Base-by-base conservation (phyloP, 2,113 vertebrate species). In the Tiliqua scincoides region DNA sequence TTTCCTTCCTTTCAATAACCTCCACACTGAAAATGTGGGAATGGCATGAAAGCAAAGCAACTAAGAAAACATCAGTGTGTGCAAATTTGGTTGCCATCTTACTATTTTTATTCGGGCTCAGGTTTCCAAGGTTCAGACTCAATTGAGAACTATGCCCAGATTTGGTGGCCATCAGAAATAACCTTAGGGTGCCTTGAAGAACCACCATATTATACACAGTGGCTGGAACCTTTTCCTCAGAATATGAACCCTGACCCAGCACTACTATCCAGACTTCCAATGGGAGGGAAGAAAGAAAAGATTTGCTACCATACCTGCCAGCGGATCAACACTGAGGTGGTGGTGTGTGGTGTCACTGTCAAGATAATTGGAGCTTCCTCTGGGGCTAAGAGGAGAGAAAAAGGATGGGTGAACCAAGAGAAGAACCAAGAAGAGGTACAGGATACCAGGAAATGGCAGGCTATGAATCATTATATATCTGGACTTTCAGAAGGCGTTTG, bases 271-370 rank as follows among this genome's bases (percentile, higher is more conserved):
- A 54, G n/a, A 67, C 27, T 75, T 48, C 61, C n/a, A 63, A 65
- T 25, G 30, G 67, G 12, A 25, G 12, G 23, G 35, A 40, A 54
- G 77, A 63, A 74, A 52, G 23, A 21, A 59, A 18, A 37, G 0
- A 0, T 21, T 25, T 59, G 43, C 62, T 21, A 57, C 52, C 37
- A 62, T 95, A 99, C 99, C 98, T 98, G 97, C 98, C 98, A 99
- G 87, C 97, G 97, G 95, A 99, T 98, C 86, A 99, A 95, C 94
- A 99, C 98, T 0, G 99, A 99, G 0, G 98, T 99, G 15, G 98
- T 99, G 73, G 99, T 99, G 95, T 99, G 98, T 0, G 98, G 98
- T 0, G 97, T 99, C 91, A 99, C 97, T 0, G 98, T 99, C 73
- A 99, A 94, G 76, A 99, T 97, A 37, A 93, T 87, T 85, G 99